These are phyloP conservation scores for Myrmecobius fasciatus DNA, from an alignment of 2,113 vertebrate genomes.

Conservation along the genomic window DNA sequence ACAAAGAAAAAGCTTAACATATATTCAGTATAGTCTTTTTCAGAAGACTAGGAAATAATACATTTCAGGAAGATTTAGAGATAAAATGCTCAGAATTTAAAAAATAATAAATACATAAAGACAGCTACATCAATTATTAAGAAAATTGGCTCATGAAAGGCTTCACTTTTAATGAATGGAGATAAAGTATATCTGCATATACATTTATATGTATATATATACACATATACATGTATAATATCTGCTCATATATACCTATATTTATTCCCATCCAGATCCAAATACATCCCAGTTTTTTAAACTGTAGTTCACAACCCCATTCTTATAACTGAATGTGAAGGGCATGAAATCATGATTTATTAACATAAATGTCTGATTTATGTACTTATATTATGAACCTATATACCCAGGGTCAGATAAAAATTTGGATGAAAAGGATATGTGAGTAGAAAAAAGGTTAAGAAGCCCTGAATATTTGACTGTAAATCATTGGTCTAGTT, in stretches of 20 bases:
- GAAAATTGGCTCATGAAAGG: background rate
- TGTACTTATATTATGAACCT: no score
- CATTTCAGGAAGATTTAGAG: background rate
- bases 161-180: background rate
- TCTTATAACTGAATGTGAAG: no score
- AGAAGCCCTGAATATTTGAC: background rate
- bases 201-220: background rate
- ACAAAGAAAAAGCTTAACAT: background rate
- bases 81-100: background rate
- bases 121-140: background rate
- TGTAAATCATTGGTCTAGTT: background rate
- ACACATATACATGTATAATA: background rate
- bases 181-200: background rate
- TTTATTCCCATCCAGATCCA: background rate
- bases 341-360: no score
- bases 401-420: no score
- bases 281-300: no score
- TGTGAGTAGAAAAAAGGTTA: no score
- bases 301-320: no score
- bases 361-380: no score
- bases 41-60: background rate
- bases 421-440: no score
- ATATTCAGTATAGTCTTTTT: background rate
- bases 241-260: background rate
- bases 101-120: background rate